A percentile compares a stretch with the other conserved stretches of the same genome.
Evolutionary conservation across 2,113 vertebrate species (phyloP).

Genomic region (Podarcis raffonei): DNA sequence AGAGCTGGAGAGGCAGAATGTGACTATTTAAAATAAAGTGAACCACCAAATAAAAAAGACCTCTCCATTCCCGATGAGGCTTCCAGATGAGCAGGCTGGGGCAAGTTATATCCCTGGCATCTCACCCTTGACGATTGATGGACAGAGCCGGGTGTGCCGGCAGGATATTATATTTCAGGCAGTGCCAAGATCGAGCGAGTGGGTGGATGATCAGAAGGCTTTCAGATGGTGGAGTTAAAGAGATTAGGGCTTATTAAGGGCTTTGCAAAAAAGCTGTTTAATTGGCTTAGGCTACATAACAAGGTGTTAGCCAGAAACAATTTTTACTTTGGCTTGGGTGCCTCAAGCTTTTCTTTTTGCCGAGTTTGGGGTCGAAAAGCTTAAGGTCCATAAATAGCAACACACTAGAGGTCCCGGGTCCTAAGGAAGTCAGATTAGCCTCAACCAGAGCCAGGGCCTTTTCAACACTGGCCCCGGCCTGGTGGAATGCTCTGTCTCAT

Average conservation of each 20-base stretch:
- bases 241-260: conserved; percentile 35
- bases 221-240: not conserved
- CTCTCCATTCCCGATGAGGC: too few species aligned
- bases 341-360: not conserved
- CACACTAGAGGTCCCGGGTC: too few species aligned
- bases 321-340: not conserved
- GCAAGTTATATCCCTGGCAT: not conserved
- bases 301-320: not conserved
- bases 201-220: not conserved
- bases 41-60: not conserved
- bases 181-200: not conserved
- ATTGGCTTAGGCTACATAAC: not conserved
- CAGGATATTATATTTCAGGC: not conserved
- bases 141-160: not conserved
- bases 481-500: too few species aligned
- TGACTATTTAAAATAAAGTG: not conserved
- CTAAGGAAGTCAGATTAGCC: too few species aligned
- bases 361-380: too few species aligned
- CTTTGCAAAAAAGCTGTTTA: conserved; percentile 18
- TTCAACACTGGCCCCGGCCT: too few species aligned
- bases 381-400: too few species aligned
- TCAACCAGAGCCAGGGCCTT: too few species aligned
- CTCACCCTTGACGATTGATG: not conserved
- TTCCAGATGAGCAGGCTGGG: fast-evolving
- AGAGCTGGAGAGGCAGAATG: not conserved